phyloP scores from a whole-genome alignment of 2,797 vertebrate genomes.

The Siniperca undulata region DNA sequence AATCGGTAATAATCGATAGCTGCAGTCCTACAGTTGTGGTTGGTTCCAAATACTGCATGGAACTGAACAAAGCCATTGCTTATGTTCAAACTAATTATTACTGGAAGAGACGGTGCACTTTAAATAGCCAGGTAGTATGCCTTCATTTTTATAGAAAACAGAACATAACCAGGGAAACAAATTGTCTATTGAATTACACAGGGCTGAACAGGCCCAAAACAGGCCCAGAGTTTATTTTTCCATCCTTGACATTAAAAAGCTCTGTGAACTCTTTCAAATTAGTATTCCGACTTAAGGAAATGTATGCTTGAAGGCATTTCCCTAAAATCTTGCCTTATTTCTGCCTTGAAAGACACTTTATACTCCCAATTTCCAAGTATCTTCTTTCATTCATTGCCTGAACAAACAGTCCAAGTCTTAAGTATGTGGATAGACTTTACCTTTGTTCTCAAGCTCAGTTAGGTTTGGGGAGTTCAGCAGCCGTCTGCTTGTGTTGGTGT shows the following conservation, averaged over 20 bases:
- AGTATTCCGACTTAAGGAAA: conserved; percentile 38
- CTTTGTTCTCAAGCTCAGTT: conserved; percentile 51
- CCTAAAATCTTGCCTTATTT: conserved; percentile 42
- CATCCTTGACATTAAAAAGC: conserved; percentile 37
- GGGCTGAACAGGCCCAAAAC: not conserved
- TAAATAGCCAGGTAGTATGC: conserved; percentile 4
- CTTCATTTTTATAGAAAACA: conserved; percentile 46
- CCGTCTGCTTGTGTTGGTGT: conserved; percentile 69
- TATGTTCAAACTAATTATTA: conserved; percentile 31
- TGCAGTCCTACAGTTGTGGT: no score
- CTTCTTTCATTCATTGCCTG: conserved; percentile 41
- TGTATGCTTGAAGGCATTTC: conserved; percentile 43
- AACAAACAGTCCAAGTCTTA: conserved; percentile 29
- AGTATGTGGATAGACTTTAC: conserved; percentile 51
- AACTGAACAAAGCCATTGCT: no score
- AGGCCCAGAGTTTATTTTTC: conserved; percentile 50
- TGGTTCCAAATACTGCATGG: no score
- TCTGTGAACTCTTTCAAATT: conserved; percentile 36
- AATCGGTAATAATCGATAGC: no score
- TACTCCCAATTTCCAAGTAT: conserved; percentile 32
- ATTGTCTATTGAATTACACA: conserved; percentile 24
- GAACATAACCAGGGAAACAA: conserved; percentile 23
- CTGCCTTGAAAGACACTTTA: conserved; percentile 38
- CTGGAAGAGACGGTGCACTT: conserved; percentile 13
- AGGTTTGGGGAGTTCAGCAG: conserved; percentile 55